Evolutionary conservation across 2,888 invertebrate genomes (phyloP).

Genomic region (Caenorhabditis auriculariae): DNA sequence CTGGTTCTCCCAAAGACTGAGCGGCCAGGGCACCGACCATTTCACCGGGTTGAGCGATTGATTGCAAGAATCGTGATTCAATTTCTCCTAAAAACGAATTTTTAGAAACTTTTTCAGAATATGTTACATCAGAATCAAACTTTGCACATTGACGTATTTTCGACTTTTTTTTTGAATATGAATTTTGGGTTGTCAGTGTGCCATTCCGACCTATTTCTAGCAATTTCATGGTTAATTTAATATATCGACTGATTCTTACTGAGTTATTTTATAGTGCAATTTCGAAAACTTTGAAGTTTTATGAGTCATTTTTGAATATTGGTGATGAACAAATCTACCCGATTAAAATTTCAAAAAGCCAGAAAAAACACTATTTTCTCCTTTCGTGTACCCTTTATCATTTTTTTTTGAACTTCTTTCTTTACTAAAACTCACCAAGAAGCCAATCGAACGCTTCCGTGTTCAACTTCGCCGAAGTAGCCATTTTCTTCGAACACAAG

Average conservation of each 20-base stretch:
- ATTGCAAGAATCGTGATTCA: constrained; percentile 95
- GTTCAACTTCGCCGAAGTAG: constrained; percentile 90
- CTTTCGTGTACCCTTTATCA: neutral
- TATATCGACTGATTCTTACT: too few species aligned
- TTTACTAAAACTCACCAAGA: constrained; percentile 73
- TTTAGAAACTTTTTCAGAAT: neutral
- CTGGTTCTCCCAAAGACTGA: constrained; percentile 97
- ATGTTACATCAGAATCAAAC: neutral
- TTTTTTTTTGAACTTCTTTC: neutral
- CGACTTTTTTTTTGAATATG: neutral
- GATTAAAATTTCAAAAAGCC: too few species aligned
- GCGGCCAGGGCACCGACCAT: constrained; percentile 99
- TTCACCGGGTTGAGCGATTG: constrained; percentile 85
- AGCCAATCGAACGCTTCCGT: constrained; percentile 98
- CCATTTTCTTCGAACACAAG: constrained; percentile 90
- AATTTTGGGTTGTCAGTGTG: neutral
- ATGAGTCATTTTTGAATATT: too few species aligned
- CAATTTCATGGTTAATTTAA: too few species aligned
- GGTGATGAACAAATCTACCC: too few species aligned
- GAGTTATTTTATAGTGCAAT: too few species aligned
- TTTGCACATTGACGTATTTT: too few species aligned
- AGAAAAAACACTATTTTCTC: too few species aligned
- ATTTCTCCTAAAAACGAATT: constrained; percentile 77
- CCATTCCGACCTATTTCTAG: neutral
- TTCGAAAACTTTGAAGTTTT: too few species aligned